These are phyloP conservation scores for Geodia barretti DNA, from an alignment of 37 sponge, comb jelly and placozoan genomes.

Conservation along the genomic window DNA sequence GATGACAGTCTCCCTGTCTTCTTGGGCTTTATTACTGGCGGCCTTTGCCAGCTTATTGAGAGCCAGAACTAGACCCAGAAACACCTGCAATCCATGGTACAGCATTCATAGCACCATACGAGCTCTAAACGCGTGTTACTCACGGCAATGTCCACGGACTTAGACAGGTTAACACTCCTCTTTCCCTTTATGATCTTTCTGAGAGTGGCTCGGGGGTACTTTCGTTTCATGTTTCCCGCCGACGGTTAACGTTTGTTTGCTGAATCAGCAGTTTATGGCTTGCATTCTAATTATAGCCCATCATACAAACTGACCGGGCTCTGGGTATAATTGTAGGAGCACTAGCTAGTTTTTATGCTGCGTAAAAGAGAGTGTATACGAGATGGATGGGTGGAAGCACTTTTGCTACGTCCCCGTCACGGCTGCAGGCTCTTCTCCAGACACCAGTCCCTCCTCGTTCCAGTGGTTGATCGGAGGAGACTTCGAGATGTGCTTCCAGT, in stretches of 20 bases:
- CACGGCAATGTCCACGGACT: conserved; percentile 26
- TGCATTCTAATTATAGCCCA: not conserved
- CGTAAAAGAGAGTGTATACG: too few species aligned
- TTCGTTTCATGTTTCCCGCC: conserved; percentile 30
- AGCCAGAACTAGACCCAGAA: conserved; percentile 7
- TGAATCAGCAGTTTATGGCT: not conserved
- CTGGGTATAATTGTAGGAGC: not conserved
- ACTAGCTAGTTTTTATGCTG: not conserved
- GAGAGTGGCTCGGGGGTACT: conserved; percentile 17
- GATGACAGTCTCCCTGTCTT: conserved; percentile 27
- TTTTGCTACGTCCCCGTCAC: conserved; percentile 39
- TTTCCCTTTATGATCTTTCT: conserved; percentile 29
- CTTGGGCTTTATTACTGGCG: conserved; percentile 17
- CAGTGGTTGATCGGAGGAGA: conserved; percentile 48
- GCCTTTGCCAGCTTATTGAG: conserved; percentile 22
- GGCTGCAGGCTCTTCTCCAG: not conserved
- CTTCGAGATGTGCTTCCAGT: conserved; percentile 70
- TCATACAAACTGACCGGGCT: too few species aligned
- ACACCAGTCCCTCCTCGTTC: conserved; percentile 12
- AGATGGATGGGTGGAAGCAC: conserved; percentile 21
- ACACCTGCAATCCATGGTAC: conserved; percentile 9
- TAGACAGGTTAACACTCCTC: conserved; percentile 14
- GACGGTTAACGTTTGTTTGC: not conserved
- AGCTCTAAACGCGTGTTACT: not conserved
- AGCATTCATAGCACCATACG: too few species aligned